Conservation (phyloP, 2,797 vertebrate species). For the Catostomus latipinnis region DNA sequence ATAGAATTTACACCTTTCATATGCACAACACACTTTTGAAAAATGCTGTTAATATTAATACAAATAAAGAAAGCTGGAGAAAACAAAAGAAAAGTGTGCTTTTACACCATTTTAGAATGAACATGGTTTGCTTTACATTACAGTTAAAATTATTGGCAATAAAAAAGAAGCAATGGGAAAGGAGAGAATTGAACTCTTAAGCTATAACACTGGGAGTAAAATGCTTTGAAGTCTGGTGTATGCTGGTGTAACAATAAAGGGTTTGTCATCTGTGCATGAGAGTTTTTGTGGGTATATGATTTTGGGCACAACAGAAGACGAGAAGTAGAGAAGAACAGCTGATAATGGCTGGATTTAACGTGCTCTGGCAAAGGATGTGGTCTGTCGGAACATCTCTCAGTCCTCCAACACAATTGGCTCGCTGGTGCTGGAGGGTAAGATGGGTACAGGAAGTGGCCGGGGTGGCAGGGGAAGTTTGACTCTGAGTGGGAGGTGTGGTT, state of each 20-base stretch:
- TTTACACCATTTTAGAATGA: constrained; percentile 72
- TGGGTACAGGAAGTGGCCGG: constrained; percentile 77
- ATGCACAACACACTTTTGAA: constrained; percentile 51
- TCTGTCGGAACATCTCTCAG: constrained; percentile 68
- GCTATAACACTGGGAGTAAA: constrained; percentile 67
- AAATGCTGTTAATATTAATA: constrained; percentile 75
- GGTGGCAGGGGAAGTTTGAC: constrained; percentile 84
- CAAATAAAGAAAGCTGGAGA: constrained; percentile 66
- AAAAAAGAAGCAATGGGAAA: constrained; percentile 55
- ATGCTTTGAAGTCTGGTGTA: constrained; percentile 63
- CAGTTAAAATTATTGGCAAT: constrained; percentile 73
- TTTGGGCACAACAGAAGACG: constrained; percentile 22
- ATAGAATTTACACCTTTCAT: constrained; percentile 22
- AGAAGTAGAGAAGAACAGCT: constrained; percentile 35
- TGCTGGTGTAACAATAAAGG: constrained; percentile 49
- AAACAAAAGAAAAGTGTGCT: constrained; percentile 73
- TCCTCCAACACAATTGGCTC: constrained; percentile 94
- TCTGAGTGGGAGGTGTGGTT: constrained; percentile 89
- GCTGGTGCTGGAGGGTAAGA: constrained; percentile 88
- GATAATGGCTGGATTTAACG: constrained; percentile 38
- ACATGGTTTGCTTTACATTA: constrained; percentile 77
- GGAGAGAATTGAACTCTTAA: constrained; percentile 32
- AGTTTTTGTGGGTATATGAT: constrained; percentile 20
- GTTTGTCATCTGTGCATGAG: constrained; percentile 40
- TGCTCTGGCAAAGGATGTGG: constrained; percentile 42